phyloP scores from a whole-genome alignment of 2,888 invertebrate species.

The Gisinianus flammeolus region DNA sequence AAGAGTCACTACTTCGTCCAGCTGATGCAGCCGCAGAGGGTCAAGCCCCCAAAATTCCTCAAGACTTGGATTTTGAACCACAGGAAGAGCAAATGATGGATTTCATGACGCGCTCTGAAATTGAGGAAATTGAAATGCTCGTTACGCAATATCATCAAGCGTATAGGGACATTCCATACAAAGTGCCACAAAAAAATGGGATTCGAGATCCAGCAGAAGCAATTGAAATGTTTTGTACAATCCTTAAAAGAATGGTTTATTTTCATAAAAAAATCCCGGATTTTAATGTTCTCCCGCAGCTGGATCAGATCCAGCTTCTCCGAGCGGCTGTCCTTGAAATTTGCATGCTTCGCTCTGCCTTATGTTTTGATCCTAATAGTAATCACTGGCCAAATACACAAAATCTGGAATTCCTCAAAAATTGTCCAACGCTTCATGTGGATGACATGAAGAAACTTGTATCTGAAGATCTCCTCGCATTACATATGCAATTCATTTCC shows the following conservation, averaged over 20 bases:
- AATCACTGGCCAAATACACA: conserved; percentile 59
- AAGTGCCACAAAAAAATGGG: conserved; percentile 42
- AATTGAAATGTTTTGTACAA: conserved; percentile 61
- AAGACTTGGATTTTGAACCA: conserved; percentile 36
- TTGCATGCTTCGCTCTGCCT: conserved; percentile 63
- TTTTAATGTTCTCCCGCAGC: conserved; percentile 56
- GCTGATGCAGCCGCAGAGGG: conserved; percentile 27
- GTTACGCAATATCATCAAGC: conserved; percentile 59
- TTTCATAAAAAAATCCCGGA: conserved; percentile 60
- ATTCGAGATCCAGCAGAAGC: conserved; percentile 57
- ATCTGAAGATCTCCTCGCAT: conserved; percentile 60
- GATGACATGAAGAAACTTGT: conserved; percentile 60
- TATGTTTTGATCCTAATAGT: conserved; percentile 61
- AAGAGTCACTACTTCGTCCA: background rate
- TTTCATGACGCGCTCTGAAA: conserved; percentile 56
- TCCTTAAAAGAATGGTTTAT: conserved; percentile 60
- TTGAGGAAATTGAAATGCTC: conserved; percentile 58
- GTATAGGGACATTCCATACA: conserved; percentile 59
- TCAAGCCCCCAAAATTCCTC: conserved; percentile 18
- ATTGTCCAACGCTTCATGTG: conserved; percentile 58
- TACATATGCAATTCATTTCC: conserved; percentile 62
- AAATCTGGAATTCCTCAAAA: conserved; percentile 56
- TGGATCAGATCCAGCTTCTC: conserved; percentile 60
- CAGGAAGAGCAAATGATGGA: conserved; percentile 53
- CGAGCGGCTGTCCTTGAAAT: conserved; percentile 63